phyloP scores from a whole-genome alignment of 30 jellyfish, hydroid and myxozoan genomes.

The Chrysaora quinquecirrha region DNA sequence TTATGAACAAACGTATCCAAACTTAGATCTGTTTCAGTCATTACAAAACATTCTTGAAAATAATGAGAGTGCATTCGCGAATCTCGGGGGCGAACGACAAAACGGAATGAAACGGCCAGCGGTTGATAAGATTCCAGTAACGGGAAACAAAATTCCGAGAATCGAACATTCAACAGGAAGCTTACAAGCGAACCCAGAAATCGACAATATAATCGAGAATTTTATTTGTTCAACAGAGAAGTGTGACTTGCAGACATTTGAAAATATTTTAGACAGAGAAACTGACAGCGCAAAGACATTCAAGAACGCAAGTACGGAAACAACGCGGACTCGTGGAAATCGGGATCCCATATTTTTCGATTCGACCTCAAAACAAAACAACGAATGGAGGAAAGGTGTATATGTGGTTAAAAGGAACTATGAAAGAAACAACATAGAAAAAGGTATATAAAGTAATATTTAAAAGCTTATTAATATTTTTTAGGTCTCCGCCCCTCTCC shows the following conservation, averaged over 20 bases:
- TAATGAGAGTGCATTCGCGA: neutral
- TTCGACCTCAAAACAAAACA: neutral
- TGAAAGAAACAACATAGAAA: too few species aligned
- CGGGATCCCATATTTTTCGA: too few species aligned
- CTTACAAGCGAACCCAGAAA: neutral
- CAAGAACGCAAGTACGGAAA: conserved; percentile 48
- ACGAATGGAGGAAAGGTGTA: neutral
- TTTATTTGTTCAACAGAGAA: neutral
- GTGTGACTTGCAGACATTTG: conserved; percentile 45
- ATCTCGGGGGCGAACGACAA: neutral
- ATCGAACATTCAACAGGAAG: neutral
- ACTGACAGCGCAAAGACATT: neutral
- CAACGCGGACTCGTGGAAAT: neutral
- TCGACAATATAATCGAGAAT: conserved; percentile 30
- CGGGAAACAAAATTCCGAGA: neutral
- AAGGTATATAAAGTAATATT: too few species aligned
- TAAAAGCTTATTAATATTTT: too few species aligned
- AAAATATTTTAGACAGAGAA: conserved; percentile 28
- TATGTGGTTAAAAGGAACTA: too few species aligned
- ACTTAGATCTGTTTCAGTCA: neutral
- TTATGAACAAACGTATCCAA: neutral
- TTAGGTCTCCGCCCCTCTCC: too few species aligned
- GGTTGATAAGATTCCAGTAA: neutral
- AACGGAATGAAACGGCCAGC: neutral
- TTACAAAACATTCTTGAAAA: neutral